Base-by-base conservation (phyloP, 1,140 invertebrate species). In the Drosophila rhopaloa region DNA sequence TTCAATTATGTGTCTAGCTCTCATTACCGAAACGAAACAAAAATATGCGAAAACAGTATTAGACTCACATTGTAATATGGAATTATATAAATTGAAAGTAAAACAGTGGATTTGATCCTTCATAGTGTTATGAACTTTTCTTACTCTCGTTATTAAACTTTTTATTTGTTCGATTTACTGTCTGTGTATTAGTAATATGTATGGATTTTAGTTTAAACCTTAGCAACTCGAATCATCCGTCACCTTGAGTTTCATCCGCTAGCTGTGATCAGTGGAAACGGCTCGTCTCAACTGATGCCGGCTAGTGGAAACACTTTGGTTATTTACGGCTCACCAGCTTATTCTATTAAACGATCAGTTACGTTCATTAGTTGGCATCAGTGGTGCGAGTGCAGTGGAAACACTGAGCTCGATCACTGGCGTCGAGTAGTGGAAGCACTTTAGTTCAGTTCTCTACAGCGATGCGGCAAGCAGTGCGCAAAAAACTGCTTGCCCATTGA, bases 31-130 rank as follows among this genome's bases (percentile, higher is more conserved):
- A 71, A 40, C 16, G 54, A 67, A 60, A 60, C 32, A 55, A 13
- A 56, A 29, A 55, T 65, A 70, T 68, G 63, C 63, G 61, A 47
- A 58, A 67, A 66, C 46, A 66, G 65, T 68, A 71, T 67, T 84
- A 80, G 65, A 63, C 57, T 61, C 68, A 50, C 78, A 86, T 77
- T 79, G 67, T 85, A 81, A 83, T 57, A 58, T 78, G 61, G 74
- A 81, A 82, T 90, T 81, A 89, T 82, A 91, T 82, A 79, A 91
- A 81, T 90, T 88, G 66, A 92, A 82, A 91, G 89, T 91, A 91
- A 92, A 92, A 92, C 91, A 92, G 91, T 92, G 91, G 91, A 92
- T 92, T 92, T 82, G 82, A 92, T 89, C 91, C 91, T 92, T 92
- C 91, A 91, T 84, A 92, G 81, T 80, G 72, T 80, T 76, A 81